These are phyloP conservation scores for Diacarnus erythraeanus DNA, from an alignment of 37 sponge, comb jelly and placozoan genomes.

Conservation along the genomic window DNA sequence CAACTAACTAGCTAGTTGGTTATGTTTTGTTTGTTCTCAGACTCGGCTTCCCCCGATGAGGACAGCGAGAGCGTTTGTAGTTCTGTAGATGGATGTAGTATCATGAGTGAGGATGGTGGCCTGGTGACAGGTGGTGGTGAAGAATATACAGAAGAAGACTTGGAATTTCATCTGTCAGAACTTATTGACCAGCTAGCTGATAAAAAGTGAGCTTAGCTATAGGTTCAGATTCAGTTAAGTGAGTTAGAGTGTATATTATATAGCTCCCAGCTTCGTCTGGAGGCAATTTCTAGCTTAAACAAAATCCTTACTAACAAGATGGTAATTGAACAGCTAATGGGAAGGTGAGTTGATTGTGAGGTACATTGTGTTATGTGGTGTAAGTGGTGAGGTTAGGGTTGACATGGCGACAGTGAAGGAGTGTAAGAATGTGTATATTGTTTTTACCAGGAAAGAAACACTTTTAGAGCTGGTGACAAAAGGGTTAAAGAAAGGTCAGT, in stretches of 20 bases:
- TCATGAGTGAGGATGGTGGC: constrained; percentile 47
- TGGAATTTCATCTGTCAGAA: constrained; percentile 52
- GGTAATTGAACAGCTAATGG: constrained; percentile 29
- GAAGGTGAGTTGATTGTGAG: constrained; percentile 39
- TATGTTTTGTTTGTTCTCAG: background rate
- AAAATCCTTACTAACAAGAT: constrained; percentile 37
- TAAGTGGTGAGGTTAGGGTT: background rate
- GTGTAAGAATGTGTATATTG: background rate
- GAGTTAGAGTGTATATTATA: background rate
- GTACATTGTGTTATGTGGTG: background rate
- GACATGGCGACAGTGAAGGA: background rate
- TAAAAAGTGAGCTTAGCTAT: constrained; percentile 53
- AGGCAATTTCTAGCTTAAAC: constrained; percentile 49
- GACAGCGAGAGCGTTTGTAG: constrained; percentile 72
- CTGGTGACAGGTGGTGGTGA: constrained; percentile 21
- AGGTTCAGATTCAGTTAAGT: too few relatives aligned
- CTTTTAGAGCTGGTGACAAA: constrained; percentile 46
- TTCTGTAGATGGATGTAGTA: constrained; percentile 55
- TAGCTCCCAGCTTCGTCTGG: constrained; percentile 52
- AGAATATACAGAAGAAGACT: constrained; percentile 25
- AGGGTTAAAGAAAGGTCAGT: constrained; percentile 67
- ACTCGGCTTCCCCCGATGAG: constrained; percentile 51
- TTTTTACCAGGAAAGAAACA: constrained; percentile 51
- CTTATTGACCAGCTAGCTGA: constrained; percentile 55
- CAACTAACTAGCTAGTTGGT: too few relatives aligned